Base-by-base conservation (phyloP, 2,888 invertebrate species). In the Trichacis sp. region DNA sequence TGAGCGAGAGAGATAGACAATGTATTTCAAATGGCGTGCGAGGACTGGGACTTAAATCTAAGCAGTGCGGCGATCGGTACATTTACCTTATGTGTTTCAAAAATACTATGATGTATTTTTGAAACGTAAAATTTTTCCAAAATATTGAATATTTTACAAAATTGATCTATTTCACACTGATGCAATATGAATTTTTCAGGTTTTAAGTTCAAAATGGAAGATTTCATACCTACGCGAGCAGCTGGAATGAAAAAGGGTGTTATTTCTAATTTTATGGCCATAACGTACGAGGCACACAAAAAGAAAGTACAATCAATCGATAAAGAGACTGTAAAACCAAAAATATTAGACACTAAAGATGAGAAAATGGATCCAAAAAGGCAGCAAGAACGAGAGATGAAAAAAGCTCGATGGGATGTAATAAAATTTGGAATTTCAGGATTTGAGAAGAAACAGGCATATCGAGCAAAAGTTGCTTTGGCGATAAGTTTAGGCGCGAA, bases 401-500 rank as follows among this genome's bases (percentile, higher is more conserved):
- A 93, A 73, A 89, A 87, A 75, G 91, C 92, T 1, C 88, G 93
- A 51, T 91, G 92, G 82, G 96, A 96, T 80, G 89, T 96, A 2
- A 89, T 93, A 5, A 94, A 92, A 77, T 93, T 95, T 83, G 95
- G 94, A 29, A 92, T 93, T 85, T 89, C 89, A 19, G 94, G 93
- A 52, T 90, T 94, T 55, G 88, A 90, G 57, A 86, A 89, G 1
- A 86, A 87, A 8, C 90, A 92, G 77, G 92, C 93, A 75, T 88
- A 90, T 73, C 89, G 92, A 80, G 93, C 93, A n/a, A 92, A 93
- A 86, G 88, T 92, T 42, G 90, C 91, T 2, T 84, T 93, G 12
- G 91, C 93, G 0, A 88, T 96, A 29, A 92, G 91, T 82, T 88
- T 96, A 77, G 96, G 96, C 48, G 95, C 95, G 0, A 93, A 92